Percentiles rank a stretch among this genome's conserved stretches.
Conservation (phyloP, 2,888 invertebrate species). For the Drosophila greeni region DNA sequence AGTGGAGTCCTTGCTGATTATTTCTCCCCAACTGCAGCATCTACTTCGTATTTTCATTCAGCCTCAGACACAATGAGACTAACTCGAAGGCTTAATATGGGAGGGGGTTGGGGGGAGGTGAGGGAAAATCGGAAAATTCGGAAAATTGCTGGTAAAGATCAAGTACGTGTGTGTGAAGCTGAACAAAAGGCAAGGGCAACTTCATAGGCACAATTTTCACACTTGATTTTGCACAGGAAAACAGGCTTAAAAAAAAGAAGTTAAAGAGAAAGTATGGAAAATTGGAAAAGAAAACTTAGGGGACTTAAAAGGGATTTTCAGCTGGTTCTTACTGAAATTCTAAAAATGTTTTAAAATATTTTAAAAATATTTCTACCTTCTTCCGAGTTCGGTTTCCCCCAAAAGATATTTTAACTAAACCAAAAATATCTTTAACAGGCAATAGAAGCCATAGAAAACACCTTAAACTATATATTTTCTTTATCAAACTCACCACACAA, state of each 20-base stretch:
- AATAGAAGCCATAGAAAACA: background rate
- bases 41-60: constrained; percentile 38
- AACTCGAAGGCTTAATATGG: constrained; percentile 2
- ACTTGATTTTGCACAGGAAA: constrained; percentile 54
- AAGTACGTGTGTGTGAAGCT: constrained; percentile 16
- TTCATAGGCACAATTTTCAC: constrained; percentile 66
- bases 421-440: background rate
- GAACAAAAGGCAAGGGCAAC: constrained; percentile 33
- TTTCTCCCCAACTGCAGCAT: constrained; percentile 18
- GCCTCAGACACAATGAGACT: constrained; percentile 34
- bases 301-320: no score
- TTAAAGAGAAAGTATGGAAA: background rate
- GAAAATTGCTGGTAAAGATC: background rate
- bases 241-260: background rate
- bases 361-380: background rate
- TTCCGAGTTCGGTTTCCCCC: no score
- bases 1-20: constrained; percentile 46
- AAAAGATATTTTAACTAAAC: background rate
- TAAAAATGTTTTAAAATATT: background rate
- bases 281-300: background rate
- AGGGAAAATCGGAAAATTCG: background rate
- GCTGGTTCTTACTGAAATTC: no score
- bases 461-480: background rate
- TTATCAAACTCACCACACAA: background rate
- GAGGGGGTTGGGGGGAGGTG: background rate